phyloP scores from a whole-genome alignment of 2,797 vertebrate genomes.

The Diplodus sargus region DNA sequence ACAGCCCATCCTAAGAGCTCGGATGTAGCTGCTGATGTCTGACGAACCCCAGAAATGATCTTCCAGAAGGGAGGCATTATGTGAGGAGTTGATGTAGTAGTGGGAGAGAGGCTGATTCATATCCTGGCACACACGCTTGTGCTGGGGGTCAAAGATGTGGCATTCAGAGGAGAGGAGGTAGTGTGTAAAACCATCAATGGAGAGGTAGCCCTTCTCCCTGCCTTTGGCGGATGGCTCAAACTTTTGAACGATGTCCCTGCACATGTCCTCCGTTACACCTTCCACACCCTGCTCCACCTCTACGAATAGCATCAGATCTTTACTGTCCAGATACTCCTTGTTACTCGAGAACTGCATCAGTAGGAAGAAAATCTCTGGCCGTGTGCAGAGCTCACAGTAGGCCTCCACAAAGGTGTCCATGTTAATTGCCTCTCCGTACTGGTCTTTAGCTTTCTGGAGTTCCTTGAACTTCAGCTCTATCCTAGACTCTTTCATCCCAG shows the following conservation, averaged over 20 bases:
- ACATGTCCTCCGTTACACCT: conserved; percentile 90
- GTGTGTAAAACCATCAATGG: conserved; percentile 93
- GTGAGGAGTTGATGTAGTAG: conserved; percentile 95
- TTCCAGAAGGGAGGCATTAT: conserved; percentile 91
- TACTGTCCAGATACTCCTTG: conserved; percentile 93
- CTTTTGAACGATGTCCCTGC: conserved; percentile 89
- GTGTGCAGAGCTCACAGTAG: conserved; percentile 94
- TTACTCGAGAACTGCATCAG: conserved; percentile 96
- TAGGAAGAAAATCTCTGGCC: conserved; percentile 93
- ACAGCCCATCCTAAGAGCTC: conserved; percentile 91
- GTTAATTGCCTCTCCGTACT: conserved; percentile 86
- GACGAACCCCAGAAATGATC: conserved; percentile 93
- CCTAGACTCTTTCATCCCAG: conserved; percentile 91
- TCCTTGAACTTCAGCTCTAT: conserved; percentile 96
- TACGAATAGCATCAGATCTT: conserved; percentile 92
- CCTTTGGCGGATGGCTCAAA: conserved; percentile 93
- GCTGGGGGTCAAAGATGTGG: conserved; percentile 94
- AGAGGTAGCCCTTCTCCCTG: conserved; percentile 89
- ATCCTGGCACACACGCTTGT: conserved; percentile 93
- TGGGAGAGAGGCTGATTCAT: conserved; percentile 94
- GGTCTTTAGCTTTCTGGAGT: conserved; percentile 90
- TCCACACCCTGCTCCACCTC: conserved; percentile 95
- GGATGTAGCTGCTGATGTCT: conserved; percentile 91
- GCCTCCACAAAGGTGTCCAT: conserved; percentile 90
- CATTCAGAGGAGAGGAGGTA: conserved; percentile 95